These are phyloP conservation scores for Monochamus alternatus DNA, from an alignment of 2,888 invertebrate genomes.

Conservation along the genomic window DNA sequence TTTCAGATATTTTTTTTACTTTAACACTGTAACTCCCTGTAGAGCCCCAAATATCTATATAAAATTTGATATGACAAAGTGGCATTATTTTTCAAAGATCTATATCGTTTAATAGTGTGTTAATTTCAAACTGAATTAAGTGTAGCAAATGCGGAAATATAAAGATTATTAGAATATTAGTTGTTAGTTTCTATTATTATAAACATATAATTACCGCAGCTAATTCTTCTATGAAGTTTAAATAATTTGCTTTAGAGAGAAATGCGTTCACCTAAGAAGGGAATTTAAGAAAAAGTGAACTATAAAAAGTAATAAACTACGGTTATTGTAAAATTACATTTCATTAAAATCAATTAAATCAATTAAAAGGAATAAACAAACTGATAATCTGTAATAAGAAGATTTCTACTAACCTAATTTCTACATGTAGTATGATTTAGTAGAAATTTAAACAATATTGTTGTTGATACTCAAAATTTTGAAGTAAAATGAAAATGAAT, in stretches of 20 bases:
- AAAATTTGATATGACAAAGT: too few relatives aligned
- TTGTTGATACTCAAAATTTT: not conserved
- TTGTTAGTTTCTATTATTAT: not conserved
- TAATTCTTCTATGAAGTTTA: not conserved
- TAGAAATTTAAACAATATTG: not conserved
- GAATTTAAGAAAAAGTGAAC: not conserved
- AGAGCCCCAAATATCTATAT: too few relatives aligned
- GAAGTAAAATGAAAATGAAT: not conserved
- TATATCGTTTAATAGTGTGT: too few relatives aligned
- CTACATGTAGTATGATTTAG: conserved; percentile 7
- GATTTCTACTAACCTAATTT: conserved; percentile 31
- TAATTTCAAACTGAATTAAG: too few relatives aligned
- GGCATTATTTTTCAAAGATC: too few relatives aligned
- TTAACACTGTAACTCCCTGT: too few relatives aligned
- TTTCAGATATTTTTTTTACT: too few relatives aligned
- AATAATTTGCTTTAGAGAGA: not conserved
- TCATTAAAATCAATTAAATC: conserved; percentile 14
- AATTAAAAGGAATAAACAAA: conserved; percentile 1
- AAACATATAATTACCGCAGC: too few relatives aligned
- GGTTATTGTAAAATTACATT: conserved; percentile 1
- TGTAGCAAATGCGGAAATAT: too few relatives aligned
- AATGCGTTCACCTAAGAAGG: not conserved
- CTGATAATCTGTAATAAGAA: not conserved
- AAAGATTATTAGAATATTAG: too few relatives aligned
- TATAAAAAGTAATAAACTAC: not conserved